These are phyloP conservation scores for Homarus americanus DNA, from an alignment of 1,140 invertebrate species.

Conservation along the genomic window DNA sequence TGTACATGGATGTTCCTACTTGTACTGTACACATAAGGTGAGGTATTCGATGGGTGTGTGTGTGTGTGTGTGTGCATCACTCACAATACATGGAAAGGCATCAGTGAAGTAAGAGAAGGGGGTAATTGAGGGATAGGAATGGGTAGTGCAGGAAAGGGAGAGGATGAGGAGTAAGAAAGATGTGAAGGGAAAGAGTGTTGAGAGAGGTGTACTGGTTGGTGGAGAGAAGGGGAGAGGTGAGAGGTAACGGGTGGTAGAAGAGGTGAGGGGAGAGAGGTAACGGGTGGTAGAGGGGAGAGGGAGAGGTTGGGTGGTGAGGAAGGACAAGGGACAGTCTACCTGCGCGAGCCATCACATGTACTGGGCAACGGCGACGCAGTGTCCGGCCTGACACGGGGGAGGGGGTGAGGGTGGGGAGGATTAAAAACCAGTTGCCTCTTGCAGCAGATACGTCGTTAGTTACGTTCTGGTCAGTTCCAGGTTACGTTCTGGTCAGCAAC, in stretches of 20 bases:
- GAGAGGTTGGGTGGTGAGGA: neutral
- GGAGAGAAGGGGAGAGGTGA: neutral
- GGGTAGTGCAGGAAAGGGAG: neutral
- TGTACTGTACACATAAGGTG: too few relatives aligned
- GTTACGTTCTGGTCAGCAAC: neutral
- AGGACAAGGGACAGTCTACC: neutral
- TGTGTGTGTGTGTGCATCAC: too few relatives aligned
- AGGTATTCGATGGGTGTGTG: too few relatives aligned
- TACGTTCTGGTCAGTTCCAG: neutral
- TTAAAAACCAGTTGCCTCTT: neutral
- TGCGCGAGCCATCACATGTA: neutral
- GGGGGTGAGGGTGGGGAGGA: neutral
- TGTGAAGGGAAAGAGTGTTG: neutral
- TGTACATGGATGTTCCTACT: too few relatives aligned
- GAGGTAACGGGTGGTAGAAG: neutral
- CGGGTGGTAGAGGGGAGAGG: neutral
- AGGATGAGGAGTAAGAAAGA: neutral
- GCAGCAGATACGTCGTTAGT: neutral
- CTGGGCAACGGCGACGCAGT: neutral
- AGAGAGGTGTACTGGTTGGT: too few relatives aligned
- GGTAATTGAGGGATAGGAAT: neutral
- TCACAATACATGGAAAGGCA: too few relatives aligned
- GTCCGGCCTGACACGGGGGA: neutral
- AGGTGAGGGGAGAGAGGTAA: neutral
- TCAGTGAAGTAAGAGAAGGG: too few relatives aligned